Evolutionary conservation across 1,140 invertebrate species (phyloP), one percentile per base, ranked within the genome.

Genomic region (Heterodera carotae): DNA sequence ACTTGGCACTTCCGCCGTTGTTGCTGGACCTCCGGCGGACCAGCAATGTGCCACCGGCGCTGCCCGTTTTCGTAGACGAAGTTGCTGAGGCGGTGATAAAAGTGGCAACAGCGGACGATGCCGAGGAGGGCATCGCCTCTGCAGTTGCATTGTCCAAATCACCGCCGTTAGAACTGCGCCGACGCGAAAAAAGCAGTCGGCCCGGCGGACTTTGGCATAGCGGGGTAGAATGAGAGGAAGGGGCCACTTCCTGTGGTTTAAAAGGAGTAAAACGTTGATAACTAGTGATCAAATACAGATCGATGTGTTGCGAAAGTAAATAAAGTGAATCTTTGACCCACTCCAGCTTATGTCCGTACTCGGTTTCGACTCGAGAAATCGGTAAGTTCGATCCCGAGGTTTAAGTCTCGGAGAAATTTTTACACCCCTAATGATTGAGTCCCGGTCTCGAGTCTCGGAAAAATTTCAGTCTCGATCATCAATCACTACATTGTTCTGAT

Each of bases 211-310:
- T 78, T 62, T 68, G 29, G n/a, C 80, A 71, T 1, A 81, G 36
- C 18, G 81, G 80, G 12, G 82, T 81, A 25, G 80, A 81, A 39
- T 83, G 81, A 7, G 76, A 81, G 8, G 81, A 80, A 27, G 34
- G 25, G 2, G 68, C 53, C 18, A 76, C 62, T 75, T 81, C 80
- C 79, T 80, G 4, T 12, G 48, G 36, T 5, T 31, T 27, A n/a
- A 72, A 69, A 48, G 22, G 22, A 22, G 18, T 12, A 22, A 5
- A 56, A 56, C 6, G 39, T 25, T 39, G n/a, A 43, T 18, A n/a
- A n/a, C n/a, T n/a, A n/a, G n/a, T n/a, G n/a, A n/a, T n/a, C n/a
- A n/a, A n/a, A n/a, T n/a, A n/a, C n/a, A n/a, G n/a, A n/a, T n/a
- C n/a, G n/a, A n/a, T n/a, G n/a, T n/a, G n/a, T n/a, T 36, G 25